Base-by-base conservation (phyloP, 2,888 invertebrate genomes). In the Euclidia mi region DNA sequence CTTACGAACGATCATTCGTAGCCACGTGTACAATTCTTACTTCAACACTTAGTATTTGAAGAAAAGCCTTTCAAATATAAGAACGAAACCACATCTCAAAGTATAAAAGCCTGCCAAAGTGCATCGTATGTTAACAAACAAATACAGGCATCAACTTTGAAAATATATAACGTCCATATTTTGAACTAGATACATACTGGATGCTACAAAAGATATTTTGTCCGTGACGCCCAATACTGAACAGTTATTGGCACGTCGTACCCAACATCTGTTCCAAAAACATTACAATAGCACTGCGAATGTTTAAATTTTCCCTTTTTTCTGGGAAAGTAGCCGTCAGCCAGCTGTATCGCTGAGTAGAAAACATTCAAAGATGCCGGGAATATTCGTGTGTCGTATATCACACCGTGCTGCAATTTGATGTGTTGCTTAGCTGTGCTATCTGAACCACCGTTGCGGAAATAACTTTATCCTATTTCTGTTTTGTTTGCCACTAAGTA, bases 361-460 rank as follows among this genome's bases (percentile, higher is more conserved):
- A 65, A 56, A 67, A 61, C 65, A 78, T 73, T 76, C 68, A 65
- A 76, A 76, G 76, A 76, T 71, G 71, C 56, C 56, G 64, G 14
- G 60, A 71, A 69, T 76, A 75, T 72, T 72, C 58, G 45, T 47
- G 42, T 6, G 41, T 4, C 6, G 11, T n/a, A 2, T 45, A 1
- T 75, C 31, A 74, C 70, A 80, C 74, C 51, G 65, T 2, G 17
- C 3, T 20, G 60, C 53, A 49, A 44, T 10, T 20, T 25, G 2
- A 3, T 7, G n/a, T 7, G 3, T 2, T 12, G n/a, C 9, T 9
- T 7, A 28, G 28, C 6, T n/a, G n/a, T n/a, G n/a, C n/a, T n/a
- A n/a, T n/a, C n/a, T n/a, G n/a, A n/a, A n/a, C n/a, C n/a, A n/a
- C n/a, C n/a, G n/a, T n/a, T n/a, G n/a, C n/a, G n/a, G n/a, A n/a